phyloP scores from a whole-genome alignment of 2,888 invertebrate species.

The Quadroppia sp. region DNA sequence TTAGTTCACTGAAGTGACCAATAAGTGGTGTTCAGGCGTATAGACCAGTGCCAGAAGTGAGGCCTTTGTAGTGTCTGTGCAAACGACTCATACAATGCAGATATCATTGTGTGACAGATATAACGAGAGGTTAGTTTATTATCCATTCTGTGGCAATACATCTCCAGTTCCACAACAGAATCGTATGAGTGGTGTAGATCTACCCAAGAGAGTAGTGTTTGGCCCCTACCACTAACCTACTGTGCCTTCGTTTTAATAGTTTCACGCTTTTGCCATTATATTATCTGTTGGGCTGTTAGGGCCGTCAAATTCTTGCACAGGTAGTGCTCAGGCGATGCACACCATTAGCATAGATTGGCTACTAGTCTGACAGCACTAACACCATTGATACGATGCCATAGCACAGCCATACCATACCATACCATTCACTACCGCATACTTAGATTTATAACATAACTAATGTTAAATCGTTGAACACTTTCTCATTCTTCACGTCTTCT shows the following conservation, averaged over 20 bases:
- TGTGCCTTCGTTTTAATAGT: conserved; percentile 19
- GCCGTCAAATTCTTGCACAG: conserved; percentile 7
- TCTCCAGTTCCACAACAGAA: background rate
- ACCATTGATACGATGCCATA: background rate
- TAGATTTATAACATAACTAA: conserved; percentile 19
- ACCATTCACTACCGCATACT: conserved; percentile 5
- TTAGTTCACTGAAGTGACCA: conserved; percentile 15
- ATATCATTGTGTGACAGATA: conserved; percentile 26
- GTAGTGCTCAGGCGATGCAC: background rate
- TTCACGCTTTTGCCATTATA: conserved; percentile 31
- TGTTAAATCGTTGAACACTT: background rate
- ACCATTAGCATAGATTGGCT: conserved; percentile 24
- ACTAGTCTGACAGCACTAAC: conserved; percentile 9
- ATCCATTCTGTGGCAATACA: conserved; percentile 6
- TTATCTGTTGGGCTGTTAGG: conserved; percentile 19
- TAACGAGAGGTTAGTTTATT: conserved; percentile 32
- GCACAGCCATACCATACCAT: background rate
- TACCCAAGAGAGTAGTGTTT: background rate
- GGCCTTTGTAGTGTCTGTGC: background rate
- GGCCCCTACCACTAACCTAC: conserved; percentile 10
- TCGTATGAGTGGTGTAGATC: background rate
- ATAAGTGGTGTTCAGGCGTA: background rate
- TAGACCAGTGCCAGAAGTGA: background rate
- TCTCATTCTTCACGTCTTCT: too few relatives aligned
- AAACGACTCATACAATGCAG: background rate